phyloP scores from a whole-genome alignment of 2,113 vertebrate species.

The Rhagologus leucostigma region DNA sequence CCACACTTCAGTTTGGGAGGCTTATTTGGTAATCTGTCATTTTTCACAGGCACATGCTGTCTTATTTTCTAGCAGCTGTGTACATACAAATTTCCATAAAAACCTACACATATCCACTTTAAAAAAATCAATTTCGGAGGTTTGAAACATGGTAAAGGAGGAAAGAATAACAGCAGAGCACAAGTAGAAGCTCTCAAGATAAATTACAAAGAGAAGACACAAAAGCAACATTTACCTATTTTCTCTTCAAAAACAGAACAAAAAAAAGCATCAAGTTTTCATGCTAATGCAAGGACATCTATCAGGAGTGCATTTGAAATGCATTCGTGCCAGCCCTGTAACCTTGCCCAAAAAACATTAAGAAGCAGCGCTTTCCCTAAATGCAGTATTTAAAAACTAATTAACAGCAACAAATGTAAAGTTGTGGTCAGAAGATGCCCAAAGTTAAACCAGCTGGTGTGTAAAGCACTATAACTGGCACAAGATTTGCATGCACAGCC shows the following conservation, averaged over 20 bases:
- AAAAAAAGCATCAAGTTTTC: not conserved
- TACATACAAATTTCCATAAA: not conserved
- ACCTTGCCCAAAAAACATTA: not conserved
- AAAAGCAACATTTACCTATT: not conserved
- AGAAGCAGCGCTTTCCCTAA: not conserved
- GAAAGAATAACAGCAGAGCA: not conserved
- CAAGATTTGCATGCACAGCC: not conserved
- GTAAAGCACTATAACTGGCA: not conserved
- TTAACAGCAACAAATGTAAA: not conserved
- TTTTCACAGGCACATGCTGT: not conserved
- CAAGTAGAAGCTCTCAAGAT: not conserved
- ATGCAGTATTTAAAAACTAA: not conserved
- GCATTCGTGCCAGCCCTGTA: accelerated
- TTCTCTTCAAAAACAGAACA: not conserved
- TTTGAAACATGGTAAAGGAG: not conserved
- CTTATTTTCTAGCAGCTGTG: slow-evolving; percentile 21
- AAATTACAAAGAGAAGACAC: not conserved
- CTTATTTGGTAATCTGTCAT: not conserved
- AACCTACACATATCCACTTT: not conserved
- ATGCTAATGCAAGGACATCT: not conserved
- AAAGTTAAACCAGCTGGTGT: not conserved
- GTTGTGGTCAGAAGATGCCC: not conserved
- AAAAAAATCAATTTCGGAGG: not conserved
- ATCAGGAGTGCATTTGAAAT: not conserved
- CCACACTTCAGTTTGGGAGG: not conserved